These are phyloP conservation scores for Semotilus atromaculatus DNA, from an alignment of 2,797 vertebrate species.

Conservation along the genomic window DNA sequence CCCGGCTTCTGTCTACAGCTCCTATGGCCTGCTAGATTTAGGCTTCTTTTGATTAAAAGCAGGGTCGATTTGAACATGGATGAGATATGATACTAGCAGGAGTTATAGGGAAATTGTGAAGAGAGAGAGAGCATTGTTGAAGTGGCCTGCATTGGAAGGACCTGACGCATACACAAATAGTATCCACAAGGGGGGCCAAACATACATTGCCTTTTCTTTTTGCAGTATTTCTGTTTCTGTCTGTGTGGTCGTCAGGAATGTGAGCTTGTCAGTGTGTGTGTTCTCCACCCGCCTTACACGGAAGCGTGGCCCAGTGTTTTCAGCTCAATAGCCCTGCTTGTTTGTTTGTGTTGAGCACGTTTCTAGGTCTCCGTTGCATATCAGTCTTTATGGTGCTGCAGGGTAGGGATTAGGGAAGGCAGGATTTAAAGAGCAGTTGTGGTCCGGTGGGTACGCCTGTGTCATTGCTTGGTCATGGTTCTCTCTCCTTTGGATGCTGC, in stretches of 20 bases:
- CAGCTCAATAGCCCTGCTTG: constrained; percentile 12
- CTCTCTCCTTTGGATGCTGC: constrained; percentile 19
- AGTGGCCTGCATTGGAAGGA: constrained; percentile 69
- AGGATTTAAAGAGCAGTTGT: neutral
- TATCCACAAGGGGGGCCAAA: constrained; percentile 57
- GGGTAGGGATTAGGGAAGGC: neutral
- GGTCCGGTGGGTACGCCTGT: constrained; percentile 42
- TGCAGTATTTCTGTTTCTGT: constrained; percentile 40
- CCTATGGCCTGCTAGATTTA: constrained; percentile 22
- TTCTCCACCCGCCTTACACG: constrained; percentile 16
- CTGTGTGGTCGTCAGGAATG: constrained; percentile 19
- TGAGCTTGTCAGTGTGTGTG: constrained; percentile 21
- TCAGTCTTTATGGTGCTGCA: constrained; percentile 1
- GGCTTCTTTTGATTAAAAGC: constrained; percentile 23
- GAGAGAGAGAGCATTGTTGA: constrained; percentile 68
- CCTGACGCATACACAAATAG: constrained; percentile 79
- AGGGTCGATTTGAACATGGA: constrained; percentile 52
- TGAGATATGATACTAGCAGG: constrained; percentile 63
- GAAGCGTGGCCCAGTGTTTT: constrained; percentile 35
- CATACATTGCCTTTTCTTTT: constrained; percentile 26
- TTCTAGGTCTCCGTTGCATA: neutral
- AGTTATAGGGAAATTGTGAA: constrained; percentile 53
- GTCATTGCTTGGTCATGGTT: constrained; percentile 38
- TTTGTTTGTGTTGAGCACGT: constrained; percentile 38
- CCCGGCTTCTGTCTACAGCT: constrained; percentile 44